Base-by-base conservation (phyloP, 2,797 vertebrate species). In the Micropoecilia bifurca region DNA sequence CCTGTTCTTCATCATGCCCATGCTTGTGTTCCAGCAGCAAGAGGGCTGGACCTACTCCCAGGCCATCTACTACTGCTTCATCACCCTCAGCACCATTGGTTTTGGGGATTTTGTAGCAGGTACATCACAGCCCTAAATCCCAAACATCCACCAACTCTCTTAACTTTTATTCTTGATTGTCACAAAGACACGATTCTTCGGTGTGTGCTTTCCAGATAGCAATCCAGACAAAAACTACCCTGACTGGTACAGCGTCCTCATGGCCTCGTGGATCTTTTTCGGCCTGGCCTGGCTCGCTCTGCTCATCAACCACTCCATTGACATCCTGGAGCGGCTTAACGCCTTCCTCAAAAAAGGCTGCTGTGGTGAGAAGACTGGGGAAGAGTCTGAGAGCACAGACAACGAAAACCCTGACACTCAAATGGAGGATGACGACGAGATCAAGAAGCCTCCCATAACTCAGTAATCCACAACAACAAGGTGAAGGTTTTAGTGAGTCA, bases 81-180 rank as follows among this genome's bases (percentile, higher is more conserved):
- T 99, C 90, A 97, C 97, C 6, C 97, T 99, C 88, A 98, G 96
- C 93, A 99, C 98, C 61, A 97, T 99, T 68, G 98, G 98, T 72
- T 99, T 98, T 82, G 97, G 97, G 55, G 98, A 99, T 90, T 97
- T 96, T 39, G 97, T 99, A 1, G 96, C 97, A 83, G 96, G 98
- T 99, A n/a, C 59, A 61, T 43, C 3, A 25, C 2, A 8, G 2
- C 33, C 12, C 41, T 43, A 71, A 14, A 16, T 45, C 33, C 30
- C 22, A 20, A 3, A 30, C 53, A 48, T 33, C n/a, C 47, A 18
- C 3, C 33, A 2, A 48, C 22, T 6, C 47, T 48, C 18, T 7
- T 41, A 3, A 59, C 9, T 57, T 39, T 69, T 57, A n/a, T 66
- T 47, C 43, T 8, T 53, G 20, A 53, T 59, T 28, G 13, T 14